Evolutionary conservation across 2,888 invertebrate genomes (phyloP).

Genomic region (Drosophila nr. fundita): DNA sequence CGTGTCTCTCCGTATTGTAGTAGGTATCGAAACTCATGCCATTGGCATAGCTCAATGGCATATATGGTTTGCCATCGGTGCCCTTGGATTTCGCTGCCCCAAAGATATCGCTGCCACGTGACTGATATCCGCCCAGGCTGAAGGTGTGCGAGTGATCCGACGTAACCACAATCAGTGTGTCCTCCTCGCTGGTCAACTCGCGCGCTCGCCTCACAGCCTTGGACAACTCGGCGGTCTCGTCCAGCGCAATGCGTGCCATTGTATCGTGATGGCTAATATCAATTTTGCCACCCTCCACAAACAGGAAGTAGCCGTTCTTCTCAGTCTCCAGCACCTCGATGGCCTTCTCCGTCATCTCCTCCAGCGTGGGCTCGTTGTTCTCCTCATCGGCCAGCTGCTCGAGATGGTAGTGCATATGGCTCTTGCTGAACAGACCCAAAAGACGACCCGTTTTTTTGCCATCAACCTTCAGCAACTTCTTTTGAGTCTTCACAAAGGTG

Average conservation of each 20-base stretch:
- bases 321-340: constrained; percentile 88
- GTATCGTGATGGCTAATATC: constrained; percentile 82
- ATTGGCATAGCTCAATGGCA: constrained; percentile 90
- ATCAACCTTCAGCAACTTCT: constrained; percentile 85
- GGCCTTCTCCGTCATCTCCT: constrained; percentile 90
- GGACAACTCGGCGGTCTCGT: constrained; percentile 88
- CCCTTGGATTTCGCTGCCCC: constrained; percentile 75
- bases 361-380: constrained; percentile 87
- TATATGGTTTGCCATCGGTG: constrained; percentile 87
- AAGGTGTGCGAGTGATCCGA: constrained; percentile 93
- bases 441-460: constrained; percentile 86
- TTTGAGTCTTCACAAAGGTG: constrained; percentile 86
- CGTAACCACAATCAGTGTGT: constrained; percentile 93
- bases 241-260: constrained; percentile 80
- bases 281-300: constrained; percentile 88
- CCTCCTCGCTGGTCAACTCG: constrained; percentile 87
- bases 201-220: constrained; percentile 89
- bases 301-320: constrained; percentile 90
- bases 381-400: constrained; percentile 85
- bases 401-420: constrained; percentile 90
- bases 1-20: constrained; percentile 66
- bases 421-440: constrained; percentile 88
- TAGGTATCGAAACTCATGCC: constrained; percentile 87
- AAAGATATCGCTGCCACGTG: constrained; percentile 81
- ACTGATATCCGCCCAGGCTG: constrained; percentile 89